Evolutionary conservation across 2,797 vertebrate genomes (phyloP).

Genomic region (Monodelphis domestica): DNA sequence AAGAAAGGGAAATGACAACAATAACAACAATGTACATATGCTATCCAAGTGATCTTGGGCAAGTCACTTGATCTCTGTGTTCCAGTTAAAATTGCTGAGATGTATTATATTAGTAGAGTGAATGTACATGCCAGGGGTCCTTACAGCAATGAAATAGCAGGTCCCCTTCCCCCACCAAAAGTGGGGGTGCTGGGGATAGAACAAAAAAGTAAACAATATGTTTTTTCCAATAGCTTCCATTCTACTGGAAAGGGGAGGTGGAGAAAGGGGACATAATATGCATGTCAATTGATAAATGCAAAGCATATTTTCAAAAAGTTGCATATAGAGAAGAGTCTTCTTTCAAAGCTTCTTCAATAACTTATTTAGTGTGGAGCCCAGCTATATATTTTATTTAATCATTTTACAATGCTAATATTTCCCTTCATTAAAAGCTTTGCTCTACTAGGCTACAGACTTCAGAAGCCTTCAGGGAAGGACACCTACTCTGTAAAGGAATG

Average conservation of each 20-base stretch:
- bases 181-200: neutral
- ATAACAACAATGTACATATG: too few relatives aligned
- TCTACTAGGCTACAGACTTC: neutral
- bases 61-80: neutral
- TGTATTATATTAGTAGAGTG: neutral
- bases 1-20: too few relatives aligned
- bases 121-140: neutral
- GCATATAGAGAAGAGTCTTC: neutral
- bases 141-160: neutral
- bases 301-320: neutral
- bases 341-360: neutral
- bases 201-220: neutral
- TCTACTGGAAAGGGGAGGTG: neutral
- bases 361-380: conserved; percentile 1
- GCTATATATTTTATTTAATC: conserved; percentile 32
- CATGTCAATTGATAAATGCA: neutral
- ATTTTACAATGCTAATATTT: conserved; percentile 34
- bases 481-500: neutral
- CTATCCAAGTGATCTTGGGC: neutral
- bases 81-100: neutral
- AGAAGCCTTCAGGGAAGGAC: conserved; percentile 21
- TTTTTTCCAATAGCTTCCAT: neutral
- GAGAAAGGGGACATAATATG: neutral
- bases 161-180: neutral
- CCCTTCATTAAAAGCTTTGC: conserved; percentile 6